A percentile compares a stretch with the other conserved stretches of the same genome.
These are phyloP conservation scores for Zelleria hepariella DNA, from an alignment of 2,888 invertebrate species.

Conservation along the genomic window DNA sequence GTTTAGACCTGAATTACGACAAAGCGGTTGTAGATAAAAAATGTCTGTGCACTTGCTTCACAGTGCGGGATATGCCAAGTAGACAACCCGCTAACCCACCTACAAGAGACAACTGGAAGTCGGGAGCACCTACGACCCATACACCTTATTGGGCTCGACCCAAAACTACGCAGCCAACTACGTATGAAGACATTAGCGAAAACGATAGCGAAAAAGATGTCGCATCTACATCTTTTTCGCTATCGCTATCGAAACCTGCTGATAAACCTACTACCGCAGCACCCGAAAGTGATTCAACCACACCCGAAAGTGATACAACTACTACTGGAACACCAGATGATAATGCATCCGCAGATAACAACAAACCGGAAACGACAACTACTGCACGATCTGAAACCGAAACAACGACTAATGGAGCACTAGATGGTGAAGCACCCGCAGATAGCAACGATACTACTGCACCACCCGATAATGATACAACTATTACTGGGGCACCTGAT, in stretches of 20 bases:
- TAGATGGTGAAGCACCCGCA: neutral
- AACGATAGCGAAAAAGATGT: neutral
- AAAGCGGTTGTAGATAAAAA: slow-evolving; percentile 38
- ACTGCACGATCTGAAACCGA: neutral
- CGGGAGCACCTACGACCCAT: slow-evolving; percentile 35
- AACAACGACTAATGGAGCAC: neutral
- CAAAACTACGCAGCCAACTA: neutral
- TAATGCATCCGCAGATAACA: too few species aligned
- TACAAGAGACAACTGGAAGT: slow-evolving; percentile 23
- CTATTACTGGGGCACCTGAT: too few species aligned
- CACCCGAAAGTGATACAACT: neutral
- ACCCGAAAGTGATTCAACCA: too few species aligned
- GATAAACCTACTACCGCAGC: neutral
- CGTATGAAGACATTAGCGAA: neutral
- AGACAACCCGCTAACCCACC: slow-evolving; percentile 5
- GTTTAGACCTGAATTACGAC: slow-evolving; percentile 35
- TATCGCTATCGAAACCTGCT: neutral
- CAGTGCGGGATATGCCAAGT: slow-evolving; percentile 22
- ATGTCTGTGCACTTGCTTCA: slow-evolving; percentile 41
- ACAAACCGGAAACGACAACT: neutral
- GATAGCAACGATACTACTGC: neutral
- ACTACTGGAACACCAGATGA: neutral
- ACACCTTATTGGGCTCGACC: slow-evolving; percentile 30
- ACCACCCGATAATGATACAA: neutral
- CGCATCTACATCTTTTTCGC: neutral